These are phyloP conservation scores for Plotosus lineatus DNA, from an alignment of 2,113 vertebrate genomes.

Conservation along the genomic window DNA sequence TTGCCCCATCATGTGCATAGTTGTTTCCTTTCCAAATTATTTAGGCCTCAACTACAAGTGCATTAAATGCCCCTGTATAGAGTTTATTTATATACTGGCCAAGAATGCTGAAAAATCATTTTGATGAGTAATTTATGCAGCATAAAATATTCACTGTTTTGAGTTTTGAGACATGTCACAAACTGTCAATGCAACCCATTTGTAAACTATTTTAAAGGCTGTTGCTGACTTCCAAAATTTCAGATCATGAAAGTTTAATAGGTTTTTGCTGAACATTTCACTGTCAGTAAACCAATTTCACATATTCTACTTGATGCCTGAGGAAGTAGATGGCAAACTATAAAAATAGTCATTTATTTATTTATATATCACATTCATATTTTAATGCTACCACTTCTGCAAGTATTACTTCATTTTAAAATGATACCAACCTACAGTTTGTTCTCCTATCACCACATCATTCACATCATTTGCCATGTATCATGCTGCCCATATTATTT, in stretches of 20 bases:
- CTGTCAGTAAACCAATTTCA: constrained; percentile 11
- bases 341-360: constrained; percentile 14
- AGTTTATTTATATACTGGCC: constrained; percentile 36
- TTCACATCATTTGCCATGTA: not conserved
- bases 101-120: constrained; percentile 30
- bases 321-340: constrained; percentile 3
- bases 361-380: constrained; percentile 1
- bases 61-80: not conserved
- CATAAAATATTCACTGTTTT: constrained; percentile 42
- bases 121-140: constrained; percentile 46
- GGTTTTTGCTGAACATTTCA: constrained; percentile 10
- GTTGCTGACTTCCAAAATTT: constrained; percentile 28
- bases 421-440: not conserved
- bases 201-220: constrained; percentile 35
- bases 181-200: constrained; percentile 32
- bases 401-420: constrained; percentile 17
- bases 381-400: constrained; percentile 4
- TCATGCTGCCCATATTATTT: not conserved
- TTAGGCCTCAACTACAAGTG: constrained; percentile 12
- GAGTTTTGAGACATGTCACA: constrained; percentile 34
- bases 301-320: not conserved
- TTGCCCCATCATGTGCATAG: not conserved
- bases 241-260: constrained; percentile 30
- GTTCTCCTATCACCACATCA: not conserved
- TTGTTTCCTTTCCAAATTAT: constrained; percentile 33